These are phyloP conservation scores for Idaea dimidiata DNA, from an alignment of 2,888 invertebrate genomes.

Conservation along the genomic window DNA sequence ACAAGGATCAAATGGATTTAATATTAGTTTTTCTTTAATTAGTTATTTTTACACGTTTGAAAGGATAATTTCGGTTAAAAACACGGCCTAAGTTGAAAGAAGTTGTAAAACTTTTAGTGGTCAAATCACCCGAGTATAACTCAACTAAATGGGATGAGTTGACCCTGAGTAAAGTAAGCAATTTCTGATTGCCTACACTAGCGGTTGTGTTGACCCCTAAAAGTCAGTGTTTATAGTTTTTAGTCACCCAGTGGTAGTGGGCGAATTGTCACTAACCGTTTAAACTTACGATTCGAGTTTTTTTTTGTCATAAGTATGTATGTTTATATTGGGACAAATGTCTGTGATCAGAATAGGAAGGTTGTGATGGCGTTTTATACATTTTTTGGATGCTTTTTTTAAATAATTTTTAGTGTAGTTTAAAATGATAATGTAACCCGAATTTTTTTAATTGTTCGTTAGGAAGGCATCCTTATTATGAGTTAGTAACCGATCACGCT, in stretches of 20 bases:
- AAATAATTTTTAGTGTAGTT: conserved; percentile 39
- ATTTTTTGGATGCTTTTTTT: conserved; percentile 57
- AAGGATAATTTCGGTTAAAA: background rate
- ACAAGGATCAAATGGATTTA: background rate
- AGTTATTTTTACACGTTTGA: background rate
- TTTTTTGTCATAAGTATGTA: background rate
- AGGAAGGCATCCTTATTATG: background rate
- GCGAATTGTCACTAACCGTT: background rate
- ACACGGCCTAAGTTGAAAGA: background rate
- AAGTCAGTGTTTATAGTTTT: background rate
- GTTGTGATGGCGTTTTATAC: conserved; percentile 71
- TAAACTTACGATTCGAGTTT: conserved; percentile 5
- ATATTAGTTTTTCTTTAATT: background rate
- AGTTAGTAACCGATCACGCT: background rate
- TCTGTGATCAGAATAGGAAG: conserved; percentile 74
- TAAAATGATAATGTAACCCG: conserved; percentile 37
- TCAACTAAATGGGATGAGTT: too few species aligned
- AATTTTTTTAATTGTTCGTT: conserved; percentile 14
- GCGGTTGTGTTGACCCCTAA: background rate
- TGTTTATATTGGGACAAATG: background rate
- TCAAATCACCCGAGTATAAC: background rate
- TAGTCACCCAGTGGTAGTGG: background rate
- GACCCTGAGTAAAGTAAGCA: background rate
- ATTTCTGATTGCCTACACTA: background rate
- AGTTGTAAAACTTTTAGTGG: background rate